A percentile compares a stretch with the other conserved stretches of the same genome.
phyloP scores from a whole-genome alignment of 2,888 invertebrate species.

The Anthrax anthrax region DNA sequence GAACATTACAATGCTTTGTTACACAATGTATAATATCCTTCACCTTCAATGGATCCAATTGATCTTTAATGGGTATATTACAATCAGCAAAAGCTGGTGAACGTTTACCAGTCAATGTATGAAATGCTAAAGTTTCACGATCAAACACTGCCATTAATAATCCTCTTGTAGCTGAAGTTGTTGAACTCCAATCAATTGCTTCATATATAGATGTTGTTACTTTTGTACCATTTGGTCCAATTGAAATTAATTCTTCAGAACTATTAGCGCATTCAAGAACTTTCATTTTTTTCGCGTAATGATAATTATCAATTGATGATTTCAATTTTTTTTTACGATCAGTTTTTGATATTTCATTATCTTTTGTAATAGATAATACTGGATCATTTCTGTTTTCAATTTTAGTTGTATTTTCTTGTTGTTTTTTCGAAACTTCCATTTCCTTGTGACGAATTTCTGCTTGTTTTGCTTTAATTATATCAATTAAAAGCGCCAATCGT shows the following conservation, averaged over 20 bases:
- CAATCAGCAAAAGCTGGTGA: slow-evolving; percentile 35
- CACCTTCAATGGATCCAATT: slow-evolving; percentile 32
- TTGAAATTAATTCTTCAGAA: background rate
- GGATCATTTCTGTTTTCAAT: too few relatives aligned
- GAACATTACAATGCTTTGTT: slow-evolving; percentile 1
- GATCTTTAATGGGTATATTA: slow-evolving; percentile 21
- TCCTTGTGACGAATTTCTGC: background rate
- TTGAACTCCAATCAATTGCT: slow-evolving; percentile 14
- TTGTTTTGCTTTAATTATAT: background rate
- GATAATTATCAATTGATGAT: background rate
- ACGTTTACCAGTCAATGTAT: slow-evolving; percentile 43
- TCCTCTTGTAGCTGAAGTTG: slow-evolving; percentile 40
- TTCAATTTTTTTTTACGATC: background rate
- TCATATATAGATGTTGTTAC: background rate
- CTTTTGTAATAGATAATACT: too few relatives aligned
- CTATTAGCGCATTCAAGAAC: background rate
- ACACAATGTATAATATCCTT: slow-evolving; percentile 7
- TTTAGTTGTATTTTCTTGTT: too few relatives aligned
- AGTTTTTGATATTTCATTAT: background rate
- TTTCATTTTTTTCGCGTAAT: background rate
- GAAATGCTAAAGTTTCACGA: slow-evolving; percentile 41
- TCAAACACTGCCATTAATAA: slow-evolving; percentile 41
- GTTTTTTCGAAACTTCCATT: background rate
- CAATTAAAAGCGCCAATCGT: background rate
- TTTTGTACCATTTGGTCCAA: slow-evolving; percentile 2